Conservation (phyloP, 1,140 invertebrate species). For the Pseudomyrmex pallidus region DNA sequence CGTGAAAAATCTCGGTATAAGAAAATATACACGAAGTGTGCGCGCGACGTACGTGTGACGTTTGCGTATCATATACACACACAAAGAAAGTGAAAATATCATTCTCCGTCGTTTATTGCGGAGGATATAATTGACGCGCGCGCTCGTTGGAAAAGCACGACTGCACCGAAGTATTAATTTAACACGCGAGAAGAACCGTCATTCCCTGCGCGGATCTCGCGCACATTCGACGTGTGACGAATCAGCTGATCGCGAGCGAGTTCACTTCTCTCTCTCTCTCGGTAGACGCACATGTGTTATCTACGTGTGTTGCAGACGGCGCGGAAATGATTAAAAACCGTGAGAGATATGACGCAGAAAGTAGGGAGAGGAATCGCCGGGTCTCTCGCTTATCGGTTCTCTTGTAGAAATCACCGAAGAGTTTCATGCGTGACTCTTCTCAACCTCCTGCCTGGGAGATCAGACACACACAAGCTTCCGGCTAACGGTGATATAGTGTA, state of each 20-base stretch:
- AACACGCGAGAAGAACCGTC: constrained; percentile 1
- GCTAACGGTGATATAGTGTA: constrained; percentile 36
- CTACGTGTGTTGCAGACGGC: no score
- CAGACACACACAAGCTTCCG: constrained; percentile 26
- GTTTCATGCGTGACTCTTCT: constrained; percentile 43
- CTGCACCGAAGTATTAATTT: constrained; percentile 23
- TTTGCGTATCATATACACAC: neutral
- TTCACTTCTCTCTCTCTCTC: neutral
- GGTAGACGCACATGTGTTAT: no score
- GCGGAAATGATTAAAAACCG: neutral
- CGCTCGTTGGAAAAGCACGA: neutral
- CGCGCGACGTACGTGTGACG: neutral
- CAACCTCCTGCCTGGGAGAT: constrained; percentile 29
- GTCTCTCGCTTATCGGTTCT: constrained; percentile 12
- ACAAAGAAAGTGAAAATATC: constrained; percentile 49
- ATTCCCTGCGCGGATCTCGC: neutral
- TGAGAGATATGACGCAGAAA: constrained; percentile 12
- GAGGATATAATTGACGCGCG: constrained; percentile 36
- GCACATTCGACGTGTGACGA: constrained; percentile 36
- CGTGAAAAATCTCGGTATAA: neutral
- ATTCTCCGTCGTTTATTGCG: neutral
- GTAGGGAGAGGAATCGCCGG: neutral
- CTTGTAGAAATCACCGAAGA: constrained; percentile 15
- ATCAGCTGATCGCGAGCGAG: constrained; percentile 44
- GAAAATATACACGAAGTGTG: neutral